Percentiles rank a stretch among this genome's conserved stretches.
phyloP scores from a whole-genome alignment of 2,888 invertebrate genomes.

The Horisme vitalbata region DNA sequence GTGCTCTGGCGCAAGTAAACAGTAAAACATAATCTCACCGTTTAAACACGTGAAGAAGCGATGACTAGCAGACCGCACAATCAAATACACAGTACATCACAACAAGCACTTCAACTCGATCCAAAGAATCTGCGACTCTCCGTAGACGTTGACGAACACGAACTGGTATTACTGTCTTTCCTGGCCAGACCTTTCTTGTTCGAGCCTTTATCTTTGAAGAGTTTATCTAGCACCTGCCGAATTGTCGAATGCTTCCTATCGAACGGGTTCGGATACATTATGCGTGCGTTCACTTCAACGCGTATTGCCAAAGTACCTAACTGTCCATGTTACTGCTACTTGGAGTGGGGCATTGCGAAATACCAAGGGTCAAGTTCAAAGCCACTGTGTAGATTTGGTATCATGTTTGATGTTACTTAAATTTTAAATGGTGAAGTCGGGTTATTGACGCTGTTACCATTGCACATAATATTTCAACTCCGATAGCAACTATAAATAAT shows the following conservation, averaged over 20 bases:
- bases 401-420: background rate
- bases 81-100: conserved; percentile 37
- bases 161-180: conserved; percentile 54
- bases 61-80: conserved; percentile 45
- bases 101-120: conserved; percentile 40
- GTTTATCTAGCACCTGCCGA: conserved; percentile 84
- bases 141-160: conserved; percentile 40
- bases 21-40: conserved; percentile 34
- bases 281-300: conserved; percentile 48
- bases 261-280: conserved; percentile 87
- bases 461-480: too few species aligned
- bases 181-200: conserved; percentile 51
- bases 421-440: background rate
- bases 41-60: conserved; percentile 35
- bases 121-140: conserved; percentile 41
- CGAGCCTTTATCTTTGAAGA: conserved; percentile 67
- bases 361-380: conserved; percentile 55
- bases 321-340: conserved; percentile 37
- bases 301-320: conserved; percentile 34
- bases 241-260: conserved; percentile 87
- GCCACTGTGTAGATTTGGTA: conserved; percentile 12
- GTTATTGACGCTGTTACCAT: too few species aligned
- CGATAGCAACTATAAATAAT: too few species aligned
- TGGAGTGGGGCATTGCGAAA: conserved; percentile 47
- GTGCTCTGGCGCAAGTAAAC: background rate